Evolutionary conservation across 2,888 invertebrate species (phyloP).

Genomic region (Agriotes lineatus): DNA sequence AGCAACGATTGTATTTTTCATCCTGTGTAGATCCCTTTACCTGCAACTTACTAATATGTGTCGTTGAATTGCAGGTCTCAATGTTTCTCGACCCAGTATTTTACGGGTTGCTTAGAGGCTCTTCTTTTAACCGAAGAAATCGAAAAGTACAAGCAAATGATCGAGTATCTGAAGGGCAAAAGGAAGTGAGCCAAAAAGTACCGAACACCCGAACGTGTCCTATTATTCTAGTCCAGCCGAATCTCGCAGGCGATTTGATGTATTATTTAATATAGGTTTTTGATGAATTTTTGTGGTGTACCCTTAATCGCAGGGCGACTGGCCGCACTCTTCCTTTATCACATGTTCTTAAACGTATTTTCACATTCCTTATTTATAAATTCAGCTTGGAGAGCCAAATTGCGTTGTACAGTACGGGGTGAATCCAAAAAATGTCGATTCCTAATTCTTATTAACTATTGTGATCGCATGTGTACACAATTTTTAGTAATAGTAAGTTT

Average conservation of each 20-base stretch:
- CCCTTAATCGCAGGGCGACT: slow-evolving; percentile 27
- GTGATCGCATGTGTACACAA: not conserved
- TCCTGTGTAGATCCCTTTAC: not conserved
- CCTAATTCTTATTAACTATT: too few species aligned
- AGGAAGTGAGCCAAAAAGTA: slow-evolving; percentile 63
- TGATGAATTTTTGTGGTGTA: slow-evolving; percentile 48
- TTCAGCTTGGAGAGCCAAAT: too few species aligned
- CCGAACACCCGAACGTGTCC: slow-evolving; percentile 54
- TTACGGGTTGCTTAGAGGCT: slow-evolving; percentile 85
- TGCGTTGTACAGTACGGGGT: too few species aligned
- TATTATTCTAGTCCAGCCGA: slow-evolving; percentile 60
- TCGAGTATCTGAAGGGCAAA: slow-evolving; percentile 77
- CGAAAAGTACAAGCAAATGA: slow-evolving; percentile 83
- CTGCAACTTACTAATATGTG: slow-evolving; percentile 10
- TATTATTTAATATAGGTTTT: slow-evolving; percentile 55
- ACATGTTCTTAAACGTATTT: slow-evolving; percentile 68
- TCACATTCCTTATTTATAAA: slow-evolving; percentile 4
- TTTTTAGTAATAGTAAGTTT: too few species aligned
- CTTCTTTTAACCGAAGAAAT: slow-evolving; percentile 82
- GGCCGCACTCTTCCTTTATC: slow-evolving; percentile 24
- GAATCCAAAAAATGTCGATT: too few species aligned
- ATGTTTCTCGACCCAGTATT: slow-evolving; percentile 85
- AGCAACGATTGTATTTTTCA: not conserved
- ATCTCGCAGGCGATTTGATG: slow-evolving; percentile 58
- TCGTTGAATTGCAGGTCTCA: slow-evolving; percentile 73